Base-by-base conservation (phyloP, 2,113 vertebrate species). In the Cinclus cinclus region DNA sequence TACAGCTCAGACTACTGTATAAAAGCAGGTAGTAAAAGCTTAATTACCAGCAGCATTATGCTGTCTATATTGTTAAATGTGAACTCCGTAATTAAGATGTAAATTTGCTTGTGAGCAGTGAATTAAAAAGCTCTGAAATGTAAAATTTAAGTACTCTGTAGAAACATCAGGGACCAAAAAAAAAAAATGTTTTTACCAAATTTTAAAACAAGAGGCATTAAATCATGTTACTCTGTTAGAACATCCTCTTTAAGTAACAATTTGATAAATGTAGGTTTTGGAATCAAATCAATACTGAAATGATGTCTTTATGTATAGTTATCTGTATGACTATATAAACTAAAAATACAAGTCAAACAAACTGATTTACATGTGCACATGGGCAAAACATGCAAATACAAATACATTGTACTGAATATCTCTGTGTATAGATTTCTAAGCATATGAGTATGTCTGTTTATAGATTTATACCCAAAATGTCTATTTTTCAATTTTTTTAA, bases 51-150 rank as follows among this genome's bases (percentile, higher is more conserved):
- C 93, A 97, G 94, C 97, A 96, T 98, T 98, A 94, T 97, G 96
- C 97, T 97, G 96, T 97, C 97, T 98, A 95, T 98, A 98, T 97
- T 98, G 97, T 98, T 98, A 98, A 97, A 97, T 96, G 97, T 98
- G 98, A 98, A 96, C 95, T 98, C 98, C 97, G 95, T 97, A 98
- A 98, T 98, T 98, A 98, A 98, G 98, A 98, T 98, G 97, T 98
- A 98, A 98, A 98, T 98, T 98, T 83, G 30, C 96, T 97, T 96
- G 89, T 97, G 94, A 98, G 96, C 92, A 96, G 77, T 96, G 97
- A 98, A 97, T 98, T 97, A 94, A 96, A 97, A 96, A 96, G 94
- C 95, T 97, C 95, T 96, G 96, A 97, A 96, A 98, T 88, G 82
- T 50, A 96, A 97, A 97, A 97, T 95, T 62, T 90, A 91, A 96